Percentiles rank a stretch among this genome's conserved stretches.
phyloP scores from a whole-genome alignment of 2,797 vertebrate genomes.

The Erpetoichthys calabaricus region DNA sequence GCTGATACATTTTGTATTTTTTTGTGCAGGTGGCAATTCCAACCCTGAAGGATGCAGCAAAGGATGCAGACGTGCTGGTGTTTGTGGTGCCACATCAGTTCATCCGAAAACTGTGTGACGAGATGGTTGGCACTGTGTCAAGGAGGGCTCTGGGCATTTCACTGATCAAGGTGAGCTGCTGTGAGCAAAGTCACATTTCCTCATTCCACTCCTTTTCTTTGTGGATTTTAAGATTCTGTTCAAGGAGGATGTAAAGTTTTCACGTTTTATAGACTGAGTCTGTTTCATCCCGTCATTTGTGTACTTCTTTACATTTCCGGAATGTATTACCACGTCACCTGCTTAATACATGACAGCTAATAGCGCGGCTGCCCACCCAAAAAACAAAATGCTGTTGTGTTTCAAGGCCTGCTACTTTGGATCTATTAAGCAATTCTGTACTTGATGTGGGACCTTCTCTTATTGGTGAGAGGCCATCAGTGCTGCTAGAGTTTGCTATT shows the following conservation, averaged over 20 bases:
- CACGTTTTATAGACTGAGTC: not conserved
- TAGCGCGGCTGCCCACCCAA: too few relatives aligned
- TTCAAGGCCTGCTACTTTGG: too few relatives aligned
- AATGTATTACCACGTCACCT: too few relatives aligned
- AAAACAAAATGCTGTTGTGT: too few relatives aligned
- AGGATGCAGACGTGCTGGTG: constrained; percentile 70
- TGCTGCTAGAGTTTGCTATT: too few relatives aligned
- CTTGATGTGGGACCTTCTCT: too few relatives aligned
- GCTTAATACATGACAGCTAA: too few relatives aligned
- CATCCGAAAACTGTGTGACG: constrained; percentile 71
- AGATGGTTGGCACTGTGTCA: constrained; percentile 60
- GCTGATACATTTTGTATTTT: not conserved
- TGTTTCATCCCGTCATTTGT: not conserved
- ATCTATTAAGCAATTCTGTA: too few relatives aligned
- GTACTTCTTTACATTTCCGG: too few relatives aligned
- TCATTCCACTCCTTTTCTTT: too few relatives aligned
- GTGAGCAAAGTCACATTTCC: not conserved
- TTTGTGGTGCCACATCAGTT: constrained; percentile 88
- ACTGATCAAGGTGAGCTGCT: constrained; percentile 71
- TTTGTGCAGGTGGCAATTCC: constrained; percentile 59
- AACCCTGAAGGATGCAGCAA: constrained; percentile 59
- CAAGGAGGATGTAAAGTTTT: not conserved
- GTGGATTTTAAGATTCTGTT: not conserved
- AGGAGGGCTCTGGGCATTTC: constrained; percentile 66
- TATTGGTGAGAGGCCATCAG: too few relatives aligned